Base-by-base conservation (phyloP, 1,140 invertebrate species). In the Lucilia cuprina region DNA sequence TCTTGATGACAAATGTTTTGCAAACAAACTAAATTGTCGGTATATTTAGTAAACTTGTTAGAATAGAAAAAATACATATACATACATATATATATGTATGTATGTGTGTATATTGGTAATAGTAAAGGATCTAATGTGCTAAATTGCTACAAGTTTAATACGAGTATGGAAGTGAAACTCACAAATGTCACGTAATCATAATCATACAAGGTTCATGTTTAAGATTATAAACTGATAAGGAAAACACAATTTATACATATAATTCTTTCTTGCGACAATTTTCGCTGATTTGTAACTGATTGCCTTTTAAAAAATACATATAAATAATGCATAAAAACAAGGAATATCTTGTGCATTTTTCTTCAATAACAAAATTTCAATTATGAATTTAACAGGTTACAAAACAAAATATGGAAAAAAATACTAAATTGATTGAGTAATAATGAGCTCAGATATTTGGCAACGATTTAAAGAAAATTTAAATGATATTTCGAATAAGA, bases 211-310 rank as follows among this genome's bases (percentile, higher is more conserved):
- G 8, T 70, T 82, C 82, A 82, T 82, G 82, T 70, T 21, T 70
- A 60, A 25, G 82, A 82, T 82, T 80, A 21, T 21, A 65, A 82
- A 41, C n/a, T 65, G 82, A 82, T 82, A 82, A 82, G 82, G 55
- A 82, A 82, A 82, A 70, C 49, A 70, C 82, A 82, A 82, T 82
- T 82, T 82, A 49, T 21, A n/a, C n/a, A n/a, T n/a, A 12, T 70
- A 70, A 77, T n/a, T 35, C 13, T 19, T 47, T 41, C 30, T 77
- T 35, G 30, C 41, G 34, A 77, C 30, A 41, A n/a, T 17, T 77
- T 77, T 77, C 30, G 12, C 12, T 77, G 30, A 35, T 17, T 35
- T 77, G 14, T 77, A 70, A 70, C 65, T 70, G n/a, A 21, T 70
- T 19, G 65, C 65, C 65, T 12, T 25, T 70, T 25, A 9, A 70